Percentiles rank a stretch among this genome's conserved stretches.
Conservation (phyloP, 2,113 vertebrate species). For the Mungos mungo region DNA sequence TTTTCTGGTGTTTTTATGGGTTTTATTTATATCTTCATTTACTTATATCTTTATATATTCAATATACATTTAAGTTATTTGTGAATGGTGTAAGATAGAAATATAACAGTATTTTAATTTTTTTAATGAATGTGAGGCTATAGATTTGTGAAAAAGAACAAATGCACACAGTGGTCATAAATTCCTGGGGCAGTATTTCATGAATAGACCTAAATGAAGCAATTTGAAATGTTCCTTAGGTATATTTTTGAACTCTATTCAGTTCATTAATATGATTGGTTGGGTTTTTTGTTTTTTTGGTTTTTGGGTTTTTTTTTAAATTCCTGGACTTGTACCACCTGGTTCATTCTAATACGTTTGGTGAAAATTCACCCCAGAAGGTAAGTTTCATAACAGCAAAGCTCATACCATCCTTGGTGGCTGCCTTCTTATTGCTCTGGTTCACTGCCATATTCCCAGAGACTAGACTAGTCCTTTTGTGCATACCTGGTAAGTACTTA, state of each 20-base stretch:
- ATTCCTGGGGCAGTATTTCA: constrained; percentile 1
- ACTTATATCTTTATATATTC: not conserved
- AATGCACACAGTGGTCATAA: not conserved
- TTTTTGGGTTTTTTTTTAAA: not conserved
- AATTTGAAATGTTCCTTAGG: not conserved
- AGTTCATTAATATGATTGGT: constrained; percentile 4
- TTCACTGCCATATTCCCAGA: not conserved
- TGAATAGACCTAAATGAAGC: not conserved
- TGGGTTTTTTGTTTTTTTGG: no score
- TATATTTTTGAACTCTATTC: not conserved
- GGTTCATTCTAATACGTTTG: not conserved
- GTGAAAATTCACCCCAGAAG: constrained; percentile 17
- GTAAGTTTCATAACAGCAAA: not conserved
- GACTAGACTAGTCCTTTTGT: not conserved
- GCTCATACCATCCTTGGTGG: not conserved
- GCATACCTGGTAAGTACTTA: not conserved
- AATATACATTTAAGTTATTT: not conserved
- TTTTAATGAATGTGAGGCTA: not conserved
- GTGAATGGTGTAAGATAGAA: not conserved
- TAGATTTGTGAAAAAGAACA: not conserved
- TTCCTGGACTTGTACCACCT: not conserved
- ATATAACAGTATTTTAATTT: not conserved
- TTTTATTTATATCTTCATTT: not conserved
- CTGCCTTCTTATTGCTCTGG: not conserved
- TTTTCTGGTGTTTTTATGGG: constrained; percentile 4